Evolutionary conservation across 1,140 invertebrate species (phyloP).

Genomic region (Brachionus rotundiformis): DNA sequence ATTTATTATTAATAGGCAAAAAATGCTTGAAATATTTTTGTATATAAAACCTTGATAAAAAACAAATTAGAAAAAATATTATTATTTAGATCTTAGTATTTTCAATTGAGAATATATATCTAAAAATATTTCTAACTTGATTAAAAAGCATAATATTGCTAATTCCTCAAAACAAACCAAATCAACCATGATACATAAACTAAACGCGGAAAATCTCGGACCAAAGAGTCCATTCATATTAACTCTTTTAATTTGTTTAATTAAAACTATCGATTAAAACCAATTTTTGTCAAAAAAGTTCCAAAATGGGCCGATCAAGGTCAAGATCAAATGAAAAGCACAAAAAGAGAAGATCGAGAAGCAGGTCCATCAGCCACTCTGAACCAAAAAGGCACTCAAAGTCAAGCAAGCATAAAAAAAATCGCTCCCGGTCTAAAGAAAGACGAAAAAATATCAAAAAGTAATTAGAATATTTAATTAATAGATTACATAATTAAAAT

Average conservation of each 20-base stretch:
- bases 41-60: background rate
- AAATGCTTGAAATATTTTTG: background rate
- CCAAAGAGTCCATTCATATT: background rate
- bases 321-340: conserved; percentile 15
- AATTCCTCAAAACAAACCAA: background rate
- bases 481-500: too few species aligned
- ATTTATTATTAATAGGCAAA: background rate
- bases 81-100: background rate
- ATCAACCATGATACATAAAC: background rate
- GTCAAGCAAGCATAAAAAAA: background rate
- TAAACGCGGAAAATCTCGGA: background rate
- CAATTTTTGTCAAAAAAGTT: conserved; percentile 11
- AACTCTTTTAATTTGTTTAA: background rate
- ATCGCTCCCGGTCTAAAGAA: conserved; percentile 8
- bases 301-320: background rate
- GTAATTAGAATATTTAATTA: too few species aligned
- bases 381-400: background rate
- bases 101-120: background rate
- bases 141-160: background rate
- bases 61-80: background rate
- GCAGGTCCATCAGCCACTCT: conserved; percentile 7
- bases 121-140: background rate
- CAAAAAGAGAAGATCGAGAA: conserved; percentile 7
- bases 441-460: conserved; percentile 1
- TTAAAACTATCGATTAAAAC: background rate